Evolutionary conservation across 2,113 vertebrate genomes (phyloP).

Genomic region (Cacatua alba): DNA sequence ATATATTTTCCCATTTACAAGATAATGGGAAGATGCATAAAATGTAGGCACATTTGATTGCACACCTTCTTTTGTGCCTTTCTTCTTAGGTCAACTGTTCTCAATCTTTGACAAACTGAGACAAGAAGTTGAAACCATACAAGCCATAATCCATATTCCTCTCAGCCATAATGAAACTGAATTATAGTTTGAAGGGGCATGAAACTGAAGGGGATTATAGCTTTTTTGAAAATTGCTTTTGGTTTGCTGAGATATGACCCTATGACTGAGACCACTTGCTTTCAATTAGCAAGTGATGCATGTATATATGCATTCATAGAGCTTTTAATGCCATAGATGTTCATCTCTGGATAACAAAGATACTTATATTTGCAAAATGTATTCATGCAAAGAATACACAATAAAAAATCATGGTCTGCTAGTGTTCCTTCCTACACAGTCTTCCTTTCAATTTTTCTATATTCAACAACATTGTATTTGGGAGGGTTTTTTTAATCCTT

Average conservation of each 20-base stretch:
- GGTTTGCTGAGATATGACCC: neutral
- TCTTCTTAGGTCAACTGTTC: neutral
- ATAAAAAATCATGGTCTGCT: neutral
- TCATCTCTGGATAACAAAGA: neutral
- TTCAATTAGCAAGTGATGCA: neutral
- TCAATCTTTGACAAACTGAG: neutral
- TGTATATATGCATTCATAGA: neutral
- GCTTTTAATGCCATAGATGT: neutral
- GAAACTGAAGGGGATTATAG: neutral
- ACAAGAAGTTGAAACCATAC: neutral
- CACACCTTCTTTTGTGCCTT: neutral
- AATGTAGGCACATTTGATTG: neutral
- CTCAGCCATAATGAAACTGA: neutral
- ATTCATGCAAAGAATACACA: neutral
- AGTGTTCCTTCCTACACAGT: neutral
- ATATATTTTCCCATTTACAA: neutral
- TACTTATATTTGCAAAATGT: neutral
- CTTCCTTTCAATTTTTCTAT: neutral
- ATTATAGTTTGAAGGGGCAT: neutral
- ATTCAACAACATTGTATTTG: neutral
- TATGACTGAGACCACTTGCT: neutral
- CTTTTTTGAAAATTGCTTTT: neutral
- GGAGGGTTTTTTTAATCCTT: neutral
- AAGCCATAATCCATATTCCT: neutral
- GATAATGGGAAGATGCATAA: neutral